phyloP scores from a whole-genome alignment of 1,140 invertebrate species.

The Zaprionus africanus region DNA sequence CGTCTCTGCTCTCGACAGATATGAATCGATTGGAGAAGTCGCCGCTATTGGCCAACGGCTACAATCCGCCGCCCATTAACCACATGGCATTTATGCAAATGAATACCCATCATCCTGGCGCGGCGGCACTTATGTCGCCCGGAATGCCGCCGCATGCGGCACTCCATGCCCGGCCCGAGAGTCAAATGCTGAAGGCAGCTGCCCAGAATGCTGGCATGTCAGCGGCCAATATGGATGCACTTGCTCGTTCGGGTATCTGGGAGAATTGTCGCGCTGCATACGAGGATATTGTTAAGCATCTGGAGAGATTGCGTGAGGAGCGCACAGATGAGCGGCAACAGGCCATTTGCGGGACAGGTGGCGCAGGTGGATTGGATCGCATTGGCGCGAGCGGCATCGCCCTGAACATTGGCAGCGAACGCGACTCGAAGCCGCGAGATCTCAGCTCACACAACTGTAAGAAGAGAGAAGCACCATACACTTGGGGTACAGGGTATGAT shows the following conservation, averaged over 20 bases:
- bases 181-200: conserved; percentile 91
- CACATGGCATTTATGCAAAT: conserved; percentile 96
- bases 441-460: conserved; percentile 94
- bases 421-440: conserved; percentile 91
- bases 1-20: conserved; percentile 85
- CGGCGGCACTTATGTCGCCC: conserved; percentile 92
- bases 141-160: conserved; percentile 94
- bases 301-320: conserved; percentile 95
- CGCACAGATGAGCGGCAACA: conserved; percentile 87
- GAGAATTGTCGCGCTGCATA: conserved; percentile 96
- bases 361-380: conserved; percentile 15
- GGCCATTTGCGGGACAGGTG: conserved; percentile 86
- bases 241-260: conserved; percentile 95
- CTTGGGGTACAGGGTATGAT: not conserved
- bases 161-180: conserved; percentile 88
- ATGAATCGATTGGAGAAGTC: conserved; percentile 95
- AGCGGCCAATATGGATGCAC: conserved; percentile 92
- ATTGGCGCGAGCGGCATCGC: conserved; percentile 85
- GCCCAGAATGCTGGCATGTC: conserved; percentile 86
- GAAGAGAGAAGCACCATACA: conserved; percentile 37
- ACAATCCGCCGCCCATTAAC: conserved; percentile 96
- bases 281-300: conserved; percentile 96
- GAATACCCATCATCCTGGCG: conserved; percentile 88
- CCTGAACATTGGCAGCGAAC: conserved; percentile 37
- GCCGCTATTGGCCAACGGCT: conserved; percentile 95